A percentile compares a stretch with the other conserved stretches of the same genome.
phyloP scores from a whole-genome alignment of 2,797 vertebrate genomes.

The Fringilla coelebs region DNA sequence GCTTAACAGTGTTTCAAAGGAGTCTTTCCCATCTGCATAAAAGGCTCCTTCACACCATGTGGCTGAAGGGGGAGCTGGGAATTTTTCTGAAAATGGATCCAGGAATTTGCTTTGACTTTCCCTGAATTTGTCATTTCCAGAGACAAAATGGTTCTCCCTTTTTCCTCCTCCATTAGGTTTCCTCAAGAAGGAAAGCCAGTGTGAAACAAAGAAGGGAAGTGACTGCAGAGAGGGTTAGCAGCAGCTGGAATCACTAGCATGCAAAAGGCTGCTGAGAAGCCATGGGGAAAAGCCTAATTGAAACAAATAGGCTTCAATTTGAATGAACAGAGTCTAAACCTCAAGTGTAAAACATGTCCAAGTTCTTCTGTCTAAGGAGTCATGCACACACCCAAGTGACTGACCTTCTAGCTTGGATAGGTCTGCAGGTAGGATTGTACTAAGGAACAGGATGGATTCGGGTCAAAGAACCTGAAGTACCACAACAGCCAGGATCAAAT shows the following conservation, averaged over 20 bases:
- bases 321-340: neutral
- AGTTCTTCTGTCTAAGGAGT: neutral
- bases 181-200: neutral
- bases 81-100: neutral
- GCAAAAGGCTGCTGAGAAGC: neutral
- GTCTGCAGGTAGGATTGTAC: neutral
- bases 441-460: neutral
- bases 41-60: neutral
- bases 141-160: rapidly evolving
- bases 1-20: neutral
- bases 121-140: neutral
- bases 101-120: neutral
- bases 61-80: neutral
- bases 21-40: neutral
- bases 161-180: neutral
- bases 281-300: neutral
- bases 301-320: neutral
- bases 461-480: neutral
- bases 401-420: neutral
- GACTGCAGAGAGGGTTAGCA: neutral
- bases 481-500: neutral
- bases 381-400: neutral
- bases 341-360: neutral
- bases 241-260: neutral
- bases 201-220: neutral